Conservation (phyloP, 2,797 vertebrate genomes). For the Tachyglossus aculeatus region DNA sequence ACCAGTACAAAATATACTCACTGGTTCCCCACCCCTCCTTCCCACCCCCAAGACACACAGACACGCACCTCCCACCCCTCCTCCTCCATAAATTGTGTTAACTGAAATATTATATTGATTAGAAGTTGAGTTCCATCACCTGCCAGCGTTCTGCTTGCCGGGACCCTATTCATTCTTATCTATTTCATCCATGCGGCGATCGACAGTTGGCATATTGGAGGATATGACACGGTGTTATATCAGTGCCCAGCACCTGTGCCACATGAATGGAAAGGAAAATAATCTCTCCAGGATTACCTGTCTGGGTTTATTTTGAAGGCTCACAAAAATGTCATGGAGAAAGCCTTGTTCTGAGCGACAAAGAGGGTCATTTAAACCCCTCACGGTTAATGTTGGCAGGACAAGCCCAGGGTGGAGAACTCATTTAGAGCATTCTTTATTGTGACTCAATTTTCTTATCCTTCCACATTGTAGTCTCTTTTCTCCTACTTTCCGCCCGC, state of each 20-base stretch:
- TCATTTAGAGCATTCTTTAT: neutral
- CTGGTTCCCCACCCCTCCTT: too few species aligned
- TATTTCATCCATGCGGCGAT: slow-evolving; percentile 10
- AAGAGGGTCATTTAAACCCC: neutral
- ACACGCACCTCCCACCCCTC: too few species aligned
- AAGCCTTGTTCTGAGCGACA: neutral
- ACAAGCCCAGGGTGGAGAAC: neutral
- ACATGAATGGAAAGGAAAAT: neutral
- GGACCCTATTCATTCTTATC: slow-evolving; percentile 15
- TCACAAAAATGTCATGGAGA: neutral
- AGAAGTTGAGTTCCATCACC: neutral
- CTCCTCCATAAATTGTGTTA: too few species aligned
- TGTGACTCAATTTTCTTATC: neutral
- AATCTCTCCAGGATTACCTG: slow-evolving; percentile 15
- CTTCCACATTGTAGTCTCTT: neutral
- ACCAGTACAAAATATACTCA: neutral
- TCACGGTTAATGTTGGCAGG: neutral
- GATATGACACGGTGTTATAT: neutral
- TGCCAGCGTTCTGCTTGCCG: slow-evolving; percentile 6
- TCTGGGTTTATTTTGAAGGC: neutral
- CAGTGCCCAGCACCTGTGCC: slow-evolving; percentile 15
- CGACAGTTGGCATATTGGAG: neutral
- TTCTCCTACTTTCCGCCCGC: neutral
- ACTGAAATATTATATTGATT: neutral
- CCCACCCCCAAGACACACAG: too few species aligned